phyloP scores from a whole-genome alignment of 1,140 invertebrate genomes.

The Pectinophora gossypiella region DNA sequence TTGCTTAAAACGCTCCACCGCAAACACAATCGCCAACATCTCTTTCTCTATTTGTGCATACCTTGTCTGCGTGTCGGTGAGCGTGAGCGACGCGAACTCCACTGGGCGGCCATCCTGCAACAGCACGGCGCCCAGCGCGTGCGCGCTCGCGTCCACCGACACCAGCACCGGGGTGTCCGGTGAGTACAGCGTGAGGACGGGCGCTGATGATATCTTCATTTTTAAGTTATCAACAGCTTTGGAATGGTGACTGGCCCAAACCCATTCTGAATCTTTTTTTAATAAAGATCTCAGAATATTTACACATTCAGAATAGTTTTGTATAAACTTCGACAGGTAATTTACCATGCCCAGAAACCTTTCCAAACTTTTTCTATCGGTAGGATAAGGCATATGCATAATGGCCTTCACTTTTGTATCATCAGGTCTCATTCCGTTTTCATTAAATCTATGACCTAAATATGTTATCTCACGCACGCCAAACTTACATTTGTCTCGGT shows the following conservation, averaged over 20 bases:
- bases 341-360: conserved; percentile 59
- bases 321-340: conserved; percentile 49
- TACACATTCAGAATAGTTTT: conserved; percentile 48
- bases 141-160: conserved; percentile 15
- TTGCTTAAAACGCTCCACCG: conserved; percentile 27
- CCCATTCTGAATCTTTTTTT: conserved; percentile 47
- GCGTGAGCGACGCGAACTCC: conserved; percentile 32
- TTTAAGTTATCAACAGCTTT: conserved; percentile 46
- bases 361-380: conserved; percentile 46
- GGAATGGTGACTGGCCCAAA: conserved; percentile 42
- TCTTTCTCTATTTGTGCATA: conserved; percentile 58
- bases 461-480: conserved; percentile 5
- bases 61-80: conserved; percentile 36
- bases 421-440: conserved; percentile 11
- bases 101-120: conserved; percentile 15
- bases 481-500: conserved; percentile 16
- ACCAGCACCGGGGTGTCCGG: conserved; percentile 28
- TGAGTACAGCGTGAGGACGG: too few relatives aligned
- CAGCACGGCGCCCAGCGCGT: conserved; percentile 29
- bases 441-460: conserved; percentile 15
- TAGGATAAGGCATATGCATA: conserved; percentile 21
- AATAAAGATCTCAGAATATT: conserved; percentile 11
- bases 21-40: conserved; percentile 39
- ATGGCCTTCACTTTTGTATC: conserved; percentile 10
- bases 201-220: conserved; percentile 18